Evolutionary conservation across 2,888 invertebrate species (phyloP).

Genomic region (Mechanitis mazaeus): DNA sequence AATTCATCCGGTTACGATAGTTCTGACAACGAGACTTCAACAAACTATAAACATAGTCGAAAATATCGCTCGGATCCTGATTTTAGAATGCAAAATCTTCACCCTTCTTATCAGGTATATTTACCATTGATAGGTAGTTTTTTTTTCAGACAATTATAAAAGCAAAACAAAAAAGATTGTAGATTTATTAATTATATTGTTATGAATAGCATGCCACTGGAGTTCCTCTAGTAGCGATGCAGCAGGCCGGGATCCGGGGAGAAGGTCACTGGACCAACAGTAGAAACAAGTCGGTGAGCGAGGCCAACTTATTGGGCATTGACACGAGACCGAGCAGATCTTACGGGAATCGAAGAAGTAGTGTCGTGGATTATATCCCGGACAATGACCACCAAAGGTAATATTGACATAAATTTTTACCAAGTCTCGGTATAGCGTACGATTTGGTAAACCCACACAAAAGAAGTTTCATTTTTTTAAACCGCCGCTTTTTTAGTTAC

Average conservation of each 20-base stretch:
- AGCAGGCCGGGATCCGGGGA: slow-evolving; percentile 81
- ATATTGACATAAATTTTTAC: too few species aligned
- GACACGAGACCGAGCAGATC: slow-evolving; percentile 69
- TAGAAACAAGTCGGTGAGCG: slow-evolving; percentile 85
- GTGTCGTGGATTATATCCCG: slow-evolving; percentile 77
- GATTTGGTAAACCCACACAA: too few species aligned
- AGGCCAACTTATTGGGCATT: slow-evolving; percentile 87
- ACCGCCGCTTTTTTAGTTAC: slow-evolving; percentile 46
- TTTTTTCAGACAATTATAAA: too few species aligned
- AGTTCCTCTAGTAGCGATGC: slow-evolving; percentile 81
- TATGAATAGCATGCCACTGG: slow-evolving; percentile 54
- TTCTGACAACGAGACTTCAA: slow-evolving; percentile 87
- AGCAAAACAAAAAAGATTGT: too few species aligned
- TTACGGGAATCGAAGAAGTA: slow-evolving; percentile 72
- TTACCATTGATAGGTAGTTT: too few species aligned
- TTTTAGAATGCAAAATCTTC: slow-evolving; percentile 82
- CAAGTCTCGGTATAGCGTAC: too few species aligned
- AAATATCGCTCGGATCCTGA: slow-evolving; percentile 92
- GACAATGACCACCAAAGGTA: slow-evolving; percentile 77
- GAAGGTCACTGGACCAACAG: slow-evolving; percentile 68
- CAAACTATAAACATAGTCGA: slow-evolving; percentile 80
- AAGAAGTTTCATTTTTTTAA: too few species aligned
- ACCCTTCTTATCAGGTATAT: slow-evolving; percentile 73
- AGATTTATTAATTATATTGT: slow-evolving; percentile 1
- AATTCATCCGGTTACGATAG: slow-evolving; percentile 96